Conservation (phyloP, 2,888 invertebrate genomes). For the Cryptus armator region DNA sequence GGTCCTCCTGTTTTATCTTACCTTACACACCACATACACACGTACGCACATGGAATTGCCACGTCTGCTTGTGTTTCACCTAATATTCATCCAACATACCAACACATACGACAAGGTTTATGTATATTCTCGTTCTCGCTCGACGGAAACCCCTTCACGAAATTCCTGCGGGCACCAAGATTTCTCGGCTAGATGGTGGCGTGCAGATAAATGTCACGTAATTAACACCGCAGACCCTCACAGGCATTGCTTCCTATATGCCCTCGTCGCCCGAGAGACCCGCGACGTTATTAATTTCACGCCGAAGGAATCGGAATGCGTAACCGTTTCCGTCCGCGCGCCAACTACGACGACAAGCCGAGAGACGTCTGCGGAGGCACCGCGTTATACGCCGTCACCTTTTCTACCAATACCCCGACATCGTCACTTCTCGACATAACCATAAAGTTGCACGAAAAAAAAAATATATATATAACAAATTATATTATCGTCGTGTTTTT, state of each 20-base stretch:
- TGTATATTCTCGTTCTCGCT: conserved; percentile 35
- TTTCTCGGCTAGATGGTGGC: conserved; percentile 79
- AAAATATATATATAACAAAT: not conserved
- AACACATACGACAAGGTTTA: conserved; percentile 24
- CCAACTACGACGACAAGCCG: conserved; percentile 43
- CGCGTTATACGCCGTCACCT: not conserved
- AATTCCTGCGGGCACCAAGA: conserved; percentile 77
- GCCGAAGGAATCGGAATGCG: conserved; percentile 79
- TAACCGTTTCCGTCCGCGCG: conserved; percentile 73
- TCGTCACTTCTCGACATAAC: not conserved
- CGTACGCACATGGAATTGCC: not conserved
- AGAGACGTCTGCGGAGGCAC: not conserved
- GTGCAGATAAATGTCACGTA: conserved; percentile 82
- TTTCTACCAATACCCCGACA: not conserved
- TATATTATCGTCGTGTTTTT: not conserved
- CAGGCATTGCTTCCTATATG: conserved; percentile 41
- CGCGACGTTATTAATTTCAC: conserved; percentile 81
- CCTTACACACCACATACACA: not conserved
- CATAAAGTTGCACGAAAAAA: not conserved
- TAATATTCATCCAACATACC: conserved; percentile 30
- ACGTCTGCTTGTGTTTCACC: conserved; percentile 13
- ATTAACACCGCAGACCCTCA: conserved; percentile 76
- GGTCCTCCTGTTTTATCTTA: not conserved
- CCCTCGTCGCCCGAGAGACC: conserved; percentile 25
- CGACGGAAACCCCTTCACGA: conserved; percentile 68